A percentile compares a stretch with the other conserved stretches of the same genome.
These are phyloP conservation scores for Zaprionus gabonicus DNA, from an alignment of 1,140 invertebrate species.

Conservation along the genomic window DNA sequence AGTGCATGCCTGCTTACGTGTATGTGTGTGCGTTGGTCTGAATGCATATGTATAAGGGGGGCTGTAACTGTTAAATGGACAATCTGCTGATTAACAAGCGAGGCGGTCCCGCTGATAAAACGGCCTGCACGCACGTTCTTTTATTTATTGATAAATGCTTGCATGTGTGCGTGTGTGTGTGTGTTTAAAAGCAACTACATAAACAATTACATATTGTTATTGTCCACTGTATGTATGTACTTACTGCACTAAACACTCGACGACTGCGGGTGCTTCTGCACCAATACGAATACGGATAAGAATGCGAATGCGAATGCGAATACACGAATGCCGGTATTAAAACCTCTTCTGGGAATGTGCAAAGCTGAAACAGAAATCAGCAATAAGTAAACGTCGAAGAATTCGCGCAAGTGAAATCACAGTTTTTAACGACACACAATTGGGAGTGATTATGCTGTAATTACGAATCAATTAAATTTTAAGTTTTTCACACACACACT, in stretches of 20 bases:
- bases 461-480: neutral
- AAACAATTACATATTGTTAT: conserved; percentile 38
- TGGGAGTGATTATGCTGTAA: neutral
- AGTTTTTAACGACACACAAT: conserved; percentile 18
- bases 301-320: conserved; percentile 12
- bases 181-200: conserved; percentile 27
- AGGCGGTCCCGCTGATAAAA: conserved; percentile 36
- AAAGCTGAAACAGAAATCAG: conserved; percentile 60
- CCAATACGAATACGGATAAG: conserved; percentile 11
- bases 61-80: conserved; percentile 55
- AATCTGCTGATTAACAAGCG: conserved; percentile 60
- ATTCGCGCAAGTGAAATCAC: conserved; percentile 44
- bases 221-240: conserved; percentile 18
- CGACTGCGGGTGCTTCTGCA: conserved; percentile 3
- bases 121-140: conserved; percentile 39
- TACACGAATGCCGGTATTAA: conserved; percentile 45
- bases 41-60: conserved; percentile 19
- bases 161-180: neutral
- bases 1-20: neutral
- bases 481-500: neutral
- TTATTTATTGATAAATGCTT: conserved; percentile 41
- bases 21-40: conserved; percentile 7
- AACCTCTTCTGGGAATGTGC: conserved; percentile 59
- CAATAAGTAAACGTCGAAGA: conserved; percentile 35
- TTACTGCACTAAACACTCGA: conserved; percentile 29